Evolutionary conservation across 2,797 vertebrate genomes (phyloP).

Genomic region (Glossophaga mutica): DNA sequence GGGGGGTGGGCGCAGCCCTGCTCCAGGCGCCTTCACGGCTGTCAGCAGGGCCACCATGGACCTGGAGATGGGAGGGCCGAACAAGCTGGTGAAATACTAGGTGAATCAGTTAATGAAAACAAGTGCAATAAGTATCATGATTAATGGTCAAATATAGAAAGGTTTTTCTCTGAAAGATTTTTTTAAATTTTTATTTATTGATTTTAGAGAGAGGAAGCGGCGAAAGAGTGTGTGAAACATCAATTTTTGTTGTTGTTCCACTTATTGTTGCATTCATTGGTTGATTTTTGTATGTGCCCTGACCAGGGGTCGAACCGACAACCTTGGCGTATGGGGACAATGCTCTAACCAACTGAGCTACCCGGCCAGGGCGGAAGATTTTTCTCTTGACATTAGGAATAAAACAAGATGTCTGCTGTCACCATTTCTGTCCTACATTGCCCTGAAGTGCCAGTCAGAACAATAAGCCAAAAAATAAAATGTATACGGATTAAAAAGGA

Average conservation of each 20-base stretch:
- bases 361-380: too few relatives aligned
- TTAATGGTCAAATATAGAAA: background rate
- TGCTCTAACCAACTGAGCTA: too few relatives aligned
- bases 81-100: background rate
- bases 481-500: background rate
- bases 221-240: too few relatives aligned
- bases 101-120: background rate
- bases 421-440: background rate
- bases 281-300: too few relatives aligned
- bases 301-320: too few relatives aligned
- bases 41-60: background rate
- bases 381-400: background rate
- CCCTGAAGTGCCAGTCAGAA: background rate
- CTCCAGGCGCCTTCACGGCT: background rate
- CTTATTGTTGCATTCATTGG: too few relatives aligned
- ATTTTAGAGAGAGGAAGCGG: too few relatives aligned
- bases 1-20: background rate
- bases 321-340: too few relatives aligned
- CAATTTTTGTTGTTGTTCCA: too few relatives aligned
- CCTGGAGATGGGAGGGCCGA: background rate
- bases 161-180: background rate
- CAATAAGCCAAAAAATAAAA: background rate
- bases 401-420: background rate
- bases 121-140: background rate
- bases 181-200: too few relatives aligned